Evolutionary conservation across 2,797 vertebrate species (phyloP).

Genomic region (Sorex maritimensis): DNA sequence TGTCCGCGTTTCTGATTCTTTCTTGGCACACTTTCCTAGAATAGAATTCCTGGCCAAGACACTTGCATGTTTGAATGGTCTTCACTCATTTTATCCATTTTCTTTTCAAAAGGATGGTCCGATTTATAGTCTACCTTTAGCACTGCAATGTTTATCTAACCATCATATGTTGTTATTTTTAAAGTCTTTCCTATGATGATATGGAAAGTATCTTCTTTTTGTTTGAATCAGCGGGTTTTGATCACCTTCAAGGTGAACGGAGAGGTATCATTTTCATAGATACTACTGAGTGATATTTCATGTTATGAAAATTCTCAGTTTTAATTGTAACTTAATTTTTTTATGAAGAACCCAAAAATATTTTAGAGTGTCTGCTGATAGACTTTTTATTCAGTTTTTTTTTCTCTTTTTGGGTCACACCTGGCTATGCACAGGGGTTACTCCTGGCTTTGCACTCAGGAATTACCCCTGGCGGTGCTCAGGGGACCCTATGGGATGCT

Average conservation of each 20-base stretch:
- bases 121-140: conserved; percentile 9
- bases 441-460: too few relatives aligned
- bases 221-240: conserved; percentile 47
- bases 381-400: conserved; percentile 48
- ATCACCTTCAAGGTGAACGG: background rate
- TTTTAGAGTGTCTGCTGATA: conserved; percentile 55
- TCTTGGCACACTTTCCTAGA: conserved; percentile 76
- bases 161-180: conserved; percentile 19
- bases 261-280: conserved; percentile 50
- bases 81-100: conserved; percentile 71
- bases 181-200: conserved; percentile 30
- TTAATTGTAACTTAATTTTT: conserved; percentile 17
- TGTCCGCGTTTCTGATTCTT: conserved; percentile 77
- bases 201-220: conserved; percentile 66
- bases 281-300: conserved; percentile 41
- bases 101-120: conserved; percentile 57
- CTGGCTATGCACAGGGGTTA: too few relatives aligned
- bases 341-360: conserved; percentile 55
- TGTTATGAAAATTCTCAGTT: conserved; percentile 35
- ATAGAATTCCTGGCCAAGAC: conserved; percentile 66
- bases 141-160: background rate
- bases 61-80: conserved; percentile 65
- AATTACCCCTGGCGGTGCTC: too few relatives aligned
- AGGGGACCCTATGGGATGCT: too few relatives aligned
- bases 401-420: too few relatives aligned